Evolutionary conservation across 2,888 invertebrate genomes (phyloP), one percentile per base, ranked within the genome.

Genomic region (Erebia ligea): DNA sequence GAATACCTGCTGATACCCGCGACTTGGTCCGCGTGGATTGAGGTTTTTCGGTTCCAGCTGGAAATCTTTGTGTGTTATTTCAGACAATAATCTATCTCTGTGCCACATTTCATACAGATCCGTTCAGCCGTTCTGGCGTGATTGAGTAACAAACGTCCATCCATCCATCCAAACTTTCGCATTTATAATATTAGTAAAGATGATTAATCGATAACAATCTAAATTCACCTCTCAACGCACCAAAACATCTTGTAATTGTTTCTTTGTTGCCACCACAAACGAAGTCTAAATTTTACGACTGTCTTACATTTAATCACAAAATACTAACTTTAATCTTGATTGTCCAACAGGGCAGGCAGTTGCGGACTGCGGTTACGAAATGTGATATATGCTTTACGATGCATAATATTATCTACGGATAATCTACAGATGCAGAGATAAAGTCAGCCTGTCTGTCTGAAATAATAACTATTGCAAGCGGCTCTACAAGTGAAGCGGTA

Each of bases 331-430:
- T n/a, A 40, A 40, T 59, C 58, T 59, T 40, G 58, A 40, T 1
- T 17, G n/a, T 40, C 58, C 17, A 59, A 59, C 40, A 17, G n/a
- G 40, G 58, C 52, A 13, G n/a, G 34, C 0, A 34, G 34, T 34
- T 34, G 34, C 34, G 34, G 34, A 34, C 40, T 59, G 58, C n/a
- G 58, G 58, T 59, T 59, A 59, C 25, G 40, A 40, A 59, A 59
- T 9, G 10, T 17, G 34, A 59, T 59, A 59, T 25, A 15, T n/a
- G 40, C 58, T 10, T 59, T n/a, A n/a, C n/a, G n/a, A n/a, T n/a
- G n/a, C n/a, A n/a, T n/a, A n/a, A n/a, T n/a, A n/a, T n/a, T n/a
- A n/a, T n/a, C n/a, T n/a, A n/a, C 40, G 40, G 40, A 59, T 40
- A 9, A 40, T 40, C 34, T 58, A 6, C 54, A 56, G 56, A 56